Conservation (phyloP, 1,140 invertebrate genomes). For the Amyelois transitella region DNA sequence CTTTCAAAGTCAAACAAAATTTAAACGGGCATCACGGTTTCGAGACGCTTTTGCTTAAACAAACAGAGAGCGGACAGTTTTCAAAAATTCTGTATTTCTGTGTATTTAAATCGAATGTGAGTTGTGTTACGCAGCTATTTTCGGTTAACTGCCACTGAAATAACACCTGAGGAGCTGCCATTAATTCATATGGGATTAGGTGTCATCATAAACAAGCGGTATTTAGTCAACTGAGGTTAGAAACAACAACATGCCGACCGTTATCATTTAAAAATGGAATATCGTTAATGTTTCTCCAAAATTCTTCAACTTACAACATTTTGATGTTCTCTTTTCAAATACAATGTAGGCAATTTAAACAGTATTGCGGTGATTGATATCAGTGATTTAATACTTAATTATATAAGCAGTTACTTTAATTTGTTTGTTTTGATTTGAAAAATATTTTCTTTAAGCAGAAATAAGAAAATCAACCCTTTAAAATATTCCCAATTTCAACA, state of each 20-base stretch:
- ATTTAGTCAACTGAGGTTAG: slow-evolving; percentile 70
- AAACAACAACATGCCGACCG: slow-evolving; percentile 46
- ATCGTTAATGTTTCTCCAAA: too few species aligned
- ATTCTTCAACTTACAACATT: too few species aligned
- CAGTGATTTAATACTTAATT: too few species aligned
- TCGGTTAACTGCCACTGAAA: slow-evolving; percentile 67
- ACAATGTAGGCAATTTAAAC: too few species aligned
- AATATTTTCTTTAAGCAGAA: too few species aligned
- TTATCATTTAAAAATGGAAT: slow-evolving; percentile 14
- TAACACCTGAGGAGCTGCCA: slow-evolving; percentile 64
- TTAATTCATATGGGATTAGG: slow-evolving; percentile 72
- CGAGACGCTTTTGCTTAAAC: slow-evolving; percentile 57
- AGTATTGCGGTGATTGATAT: too few species aligned
- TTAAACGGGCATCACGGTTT: slow-evolving; percentile 9
- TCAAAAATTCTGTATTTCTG: slow-evolving; percentile 56
- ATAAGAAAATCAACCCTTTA: too few species aligned
- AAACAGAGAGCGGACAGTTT: slow-evolving; percentile 56
- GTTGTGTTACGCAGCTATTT: slow-evolving; percentile 70
- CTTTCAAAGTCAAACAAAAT: slow-evolving; percentile 19
- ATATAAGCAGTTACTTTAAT: too few species aligned
- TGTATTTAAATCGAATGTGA: slow-evolving; percentile 72
- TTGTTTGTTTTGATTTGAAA: too few species aligned
- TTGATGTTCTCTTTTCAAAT: too few species aligned
- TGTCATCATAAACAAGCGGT: slow-evolving; percentile 73
- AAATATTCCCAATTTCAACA: background rate